Conservation (phyloP, 2,888 invertebrate genomes). For the Rosalia funebris region DNA sequence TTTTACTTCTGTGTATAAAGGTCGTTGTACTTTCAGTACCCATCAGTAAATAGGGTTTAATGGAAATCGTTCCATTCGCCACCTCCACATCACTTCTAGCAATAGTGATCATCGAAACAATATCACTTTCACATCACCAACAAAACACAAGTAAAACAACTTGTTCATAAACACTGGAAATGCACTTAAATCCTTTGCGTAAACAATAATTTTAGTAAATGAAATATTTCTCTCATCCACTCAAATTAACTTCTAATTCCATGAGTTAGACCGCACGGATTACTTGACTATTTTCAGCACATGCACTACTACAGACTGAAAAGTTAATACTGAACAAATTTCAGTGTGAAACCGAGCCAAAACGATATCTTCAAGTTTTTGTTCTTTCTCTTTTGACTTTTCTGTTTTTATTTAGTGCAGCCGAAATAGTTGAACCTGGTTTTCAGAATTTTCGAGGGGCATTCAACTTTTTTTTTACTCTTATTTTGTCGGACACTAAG, state of each 20-base stretch:
- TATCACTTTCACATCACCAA: slow-evolving; percentile 39
- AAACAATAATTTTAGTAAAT: slow-evolving; percentile 15
- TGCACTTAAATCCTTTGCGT: slow-evolving; percentile 20
- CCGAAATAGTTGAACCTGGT: slow-evolving; percentile 17
- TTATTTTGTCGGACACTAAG: not conserved
- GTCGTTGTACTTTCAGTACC: slow-evolving; percentile 52
- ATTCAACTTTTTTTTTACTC: slow-evolving; percentile 25
- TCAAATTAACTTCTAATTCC: slow-evolving; percentile 28
- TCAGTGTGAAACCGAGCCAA: slow-evolving; percentile 38
- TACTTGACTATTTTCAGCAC: slow-evolving; percentile 55
- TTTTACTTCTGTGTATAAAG: slow-evolving; percentile 48
- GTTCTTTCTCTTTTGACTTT: slow-evolving; percentile 42
- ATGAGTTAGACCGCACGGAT: slow-evolving; percentile 25
- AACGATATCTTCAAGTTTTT: slow-evolving; percentile 34
- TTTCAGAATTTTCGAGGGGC: slow-evolving; percentile 17
- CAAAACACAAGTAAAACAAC: slow-evolving; percentile 35
- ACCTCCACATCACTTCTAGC: slow-evolving; percentile 55
- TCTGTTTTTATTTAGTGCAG: slow-evolving; percentile 36
- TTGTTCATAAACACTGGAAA: slow-evolving; percentile 26
- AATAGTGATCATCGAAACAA: slow-evolving; percentile 53
- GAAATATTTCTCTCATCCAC: slow-evolving; percentile 28
- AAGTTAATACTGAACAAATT: slow-evolving; percentile 54
- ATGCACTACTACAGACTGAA: slow-evolving; percentile 50
- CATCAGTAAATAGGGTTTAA: slow-evolving; percentile 50
- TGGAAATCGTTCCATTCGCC: slow-evolving; percentile 44